Evolutionary conservation across 1,140 invertebrate genomes (phyloP).

Genomic region (Zaprionus davidi): DNA sequence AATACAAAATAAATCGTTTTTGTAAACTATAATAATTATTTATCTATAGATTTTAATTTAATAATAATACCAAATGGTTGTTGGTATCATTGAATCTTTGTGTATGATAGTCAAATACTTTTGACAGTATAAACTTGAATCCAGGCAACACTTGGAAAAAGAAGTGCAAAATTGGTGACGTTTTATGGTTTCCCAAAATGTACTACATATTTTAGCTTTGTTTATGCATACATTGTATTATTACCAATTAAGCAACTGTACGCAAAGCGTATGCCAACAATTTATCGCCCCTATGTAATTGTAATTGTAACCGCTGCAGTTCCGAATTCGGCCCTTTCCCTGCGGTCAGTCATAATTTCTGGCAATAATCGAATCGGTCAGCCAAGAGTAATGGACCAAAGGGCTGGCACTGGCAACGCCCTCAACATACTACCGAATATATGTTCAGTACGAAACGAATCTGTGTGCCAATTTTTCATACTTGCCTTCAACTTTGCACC

Average conservation of each 20-base stretch:
- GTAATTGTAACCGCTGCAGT: constrained; percentile 35
- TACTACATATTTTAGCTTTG: neutral
- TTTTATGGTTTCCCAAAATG: neutral
- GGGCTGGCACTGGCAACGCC: constrained; percentile 68
- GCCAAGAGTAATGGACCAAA: constrained; percentile 69
- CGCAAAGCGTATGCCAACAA: constrained; percentile 25
- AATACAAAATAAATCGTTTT: too few species aligned
- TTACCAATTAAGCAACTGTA: constrained; percentile 31
- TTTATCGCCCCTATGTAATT: constrained; percentile 48
- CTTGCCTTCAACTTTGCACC: constrained; percentile 78
- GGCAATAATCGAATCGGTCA: constrained; percentile 58
- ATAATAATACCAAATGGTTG: too few species aligned
- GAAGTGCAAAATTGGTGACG: neutral
- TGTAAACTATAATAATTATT: too few species aligned
- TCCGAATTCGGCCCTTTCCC: constrained; percentile 21
- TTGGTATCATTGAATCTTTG: too few species aligned
- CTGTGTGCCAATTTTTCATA: constrained; percentile 55
- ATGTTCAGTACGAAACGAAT: constrained; percentile 22
- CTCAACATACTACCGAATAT: constrained; percentile 72
- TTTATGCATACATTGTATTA: constrained; percentile 10
- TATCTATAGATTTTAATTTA: too few species aligned
- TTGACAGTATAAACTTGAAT: too few species aligned
- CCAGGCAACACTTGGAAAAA: too few species aligned
- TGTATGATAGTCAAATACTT: too few species aligned
- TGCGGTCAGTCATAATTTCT: constrained; percentile 54